Evolutionary conservation across 1,140 invertebrate genomes (phyloP).

Genomic region (Conopomorpha cramerella): DNA sequence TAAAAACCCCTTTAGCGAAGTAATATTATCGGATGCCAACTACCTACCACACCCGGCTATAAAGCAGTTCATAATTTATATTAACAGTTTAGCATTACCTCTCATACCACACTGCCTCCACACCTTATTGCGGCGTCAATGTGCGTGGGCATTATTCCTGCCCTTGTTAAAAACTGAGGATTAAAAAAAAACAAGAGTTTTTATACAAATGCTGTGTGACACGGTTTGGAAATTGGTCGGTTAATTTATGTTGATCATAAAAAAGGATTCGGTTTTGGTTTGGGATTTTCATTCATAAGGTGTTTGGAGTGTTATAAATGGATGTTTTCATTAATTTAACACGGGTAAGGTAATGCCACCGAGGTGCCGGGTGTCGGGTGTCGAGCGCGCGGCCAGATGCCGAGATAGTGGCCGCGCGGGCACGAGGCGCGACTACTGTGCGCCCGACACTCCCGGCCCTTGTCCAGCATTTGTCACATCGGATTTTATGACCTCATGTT

Average conservation of each 20-base stretch:
- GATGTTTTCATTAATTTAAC: conserved; percentile 60
- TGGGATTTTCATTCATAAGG: conserved; percentile 61
- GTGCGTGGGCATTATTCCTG: conserved; percentile 59
- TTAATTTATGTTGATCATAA: conserved; percentile 60
- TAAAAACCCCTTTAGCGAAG: no score
- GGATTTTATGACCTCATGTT: conserved; percentile 10
- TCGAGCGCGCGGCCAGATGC: conserved; percentile 15
- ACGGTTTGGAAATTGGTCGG: conserved; percentile 55
- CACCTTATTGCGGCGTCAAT: conserved; percentile 56
- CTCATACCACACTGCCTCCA: conserved; percentile 34
- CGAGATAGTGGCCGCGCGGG: conserved; percentile 2
- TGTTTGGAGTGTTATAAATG: conserved; percentile 47
- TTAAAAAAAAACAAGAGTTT: conserved; percentile 63
- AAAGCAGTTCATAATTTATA: conserved; percentile 61
- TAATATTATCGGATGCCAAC: no score
- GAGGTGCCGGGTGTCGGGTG: conserved; percentile 32
- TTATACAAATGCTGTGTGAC: conserved; percentile 56
- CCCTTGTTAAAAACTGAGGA: conserved; percentile 61
- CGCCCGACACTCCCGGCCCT: conserved; percentile 1
- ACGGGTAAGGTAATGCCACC: conserved; percentile 25
- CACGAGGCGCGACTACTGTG: conserved; percentile 27
- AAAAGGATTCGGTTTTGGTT: conserved; percentile 53
- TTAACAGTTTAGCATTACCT: conserved; percentile 60
- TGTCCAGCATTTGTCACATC: conserved; percentile 4
- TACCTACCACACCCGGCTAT: conserved; percentile 37